Evolutionary conservation across 2,888 invertebrate genomes (phyloP).

Genomic region (Microctonus aethiopoides): DNA sequence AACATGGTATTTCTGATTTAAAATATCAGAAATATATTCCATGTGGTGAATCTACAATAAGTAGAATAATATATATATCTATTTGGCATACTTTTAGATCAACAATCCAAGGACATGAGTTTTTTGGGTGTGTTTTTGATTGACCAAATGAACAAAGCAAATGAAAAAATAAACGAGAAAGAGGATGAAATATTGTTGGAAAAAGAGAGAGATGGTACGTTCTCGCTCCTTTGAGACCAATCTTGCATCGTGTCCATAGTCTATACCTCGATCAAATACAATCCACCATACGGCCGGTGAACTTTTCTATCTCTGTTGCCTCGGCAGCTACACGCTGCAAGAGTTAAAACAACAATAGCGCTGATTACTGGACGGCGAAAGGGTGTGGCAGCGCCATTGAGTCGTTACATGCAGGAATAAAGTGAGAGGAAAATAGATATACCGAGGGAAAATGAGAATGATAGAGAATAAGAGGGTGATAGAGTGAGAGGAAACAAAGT

Average conservation of each 20-base stretch:
- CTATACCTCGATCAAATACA: neutral
- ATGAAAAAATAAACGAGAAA: neutral
- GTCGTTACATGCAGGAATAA: conserved; percentile 65
- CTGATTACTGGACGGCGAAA: conserved; percentile 65
- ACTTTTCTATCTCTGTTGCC: conserved; percentile 13
- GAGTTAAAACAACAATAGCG: conserved; percentile 64
- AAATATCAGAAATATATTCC: too few species aligned
- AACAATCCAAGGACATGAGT: neutral
- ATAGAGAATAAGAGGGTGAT: conserved; percentile 36
- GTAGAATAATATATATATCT: too few species aligned
- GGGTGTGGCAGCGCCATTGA: conserved; percentile 67
- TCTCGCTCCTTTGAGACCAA: neutral
- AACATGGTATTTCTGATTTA: too few species aligned
- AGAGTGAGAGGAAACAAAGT: conserved; percentile 33
- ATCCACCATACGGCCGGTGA: conserved; percentile 11
- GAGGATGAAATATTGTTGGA: conserved; percentile 10
- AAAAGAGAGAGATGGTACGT: neutral
- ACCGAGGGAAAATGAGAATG: conserved; percentile 27
- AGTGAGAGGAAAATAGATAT: conserved; percentile 44
- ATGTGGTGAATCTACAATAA: too few species aligned
- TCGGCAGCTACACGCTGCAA: conserved; percentile 41
- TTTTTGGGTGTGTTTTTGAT: neutral
- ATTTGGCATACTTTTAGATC: too few species aligned
- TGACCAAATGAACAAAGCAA: neutral
- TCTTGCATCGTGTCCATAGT: neutral